Percentiles rank a stretch among this genome's conserved stretches.
Evolutionary conservation across 2,113 vertebrate species (phyloP).

Genomic region (Typhlomys cinereus): DNA sequence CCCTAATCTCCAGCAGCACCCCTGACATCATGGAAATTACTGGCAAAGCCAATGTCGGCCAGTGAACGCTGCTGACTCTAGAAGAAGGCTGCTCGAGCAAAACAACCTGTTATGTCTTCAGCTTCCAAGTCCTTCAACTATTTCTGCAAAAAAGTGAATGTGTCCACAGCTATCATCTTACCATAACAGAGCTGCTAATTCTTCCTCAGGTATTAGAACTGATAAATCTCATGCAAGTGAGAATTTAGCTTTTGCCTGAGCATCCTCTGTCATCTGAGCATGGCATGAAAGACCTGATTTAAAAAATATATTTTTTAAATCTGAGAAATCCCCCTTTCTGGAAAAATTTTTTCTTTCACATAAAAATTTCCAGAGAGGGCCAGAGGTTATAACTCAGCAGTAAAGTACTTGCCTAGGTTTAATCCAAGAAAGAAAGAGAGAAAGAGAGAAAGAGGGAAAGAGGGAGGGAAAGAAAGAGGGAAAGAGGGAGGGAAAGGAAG

Average conservation of each 20-base stretch:
- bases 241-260: slow-evolving; percentile 69
- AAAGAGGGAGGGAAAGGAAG: background rate
- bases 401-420: background rate
- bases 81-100: slow-evolving; percentile 79
- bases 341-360: slow-evolving; percentile 46
- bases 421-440: too few relatives aligned
- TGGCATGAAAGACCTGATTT: slow-evolving; percentile 79
- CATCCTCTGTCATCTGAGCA: slow-evolving; percentile 67
- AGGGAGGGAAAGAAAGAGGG: background rate
- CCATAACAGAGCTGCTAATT: slow-evolving; percentile 71
- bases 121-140: slow-evolving; percentile 71
- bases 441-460: too few relatives aligned
- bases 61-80: slow-evolving; percentile 83
- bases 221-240: slow-evolving; percentile 67
- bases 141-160: slow-evolving; percentile 65
- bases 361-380: background rate
- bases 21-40: slow-evolving; percentile 88
- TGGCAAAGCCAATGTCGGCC: slow-evolving; percentile 85
- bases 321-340: slow-evolving; percentile 43
- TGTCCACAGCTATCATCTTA: slow-evolving; percentile 72
- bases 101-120: slow-evolving; percentile 77
- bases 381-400: background rate
- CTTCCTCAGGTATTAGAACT: slow-evolving; percentile 72
- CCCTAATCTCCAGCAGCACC: slow-evolving; percentile 86
- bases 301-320: slow-evolving; percentile 65